These are phyloP conservation scores for Cebus imitator DNA, from an alignment of 2,113 vertebrate genomes.

Conservation along the genomic window DNA sequence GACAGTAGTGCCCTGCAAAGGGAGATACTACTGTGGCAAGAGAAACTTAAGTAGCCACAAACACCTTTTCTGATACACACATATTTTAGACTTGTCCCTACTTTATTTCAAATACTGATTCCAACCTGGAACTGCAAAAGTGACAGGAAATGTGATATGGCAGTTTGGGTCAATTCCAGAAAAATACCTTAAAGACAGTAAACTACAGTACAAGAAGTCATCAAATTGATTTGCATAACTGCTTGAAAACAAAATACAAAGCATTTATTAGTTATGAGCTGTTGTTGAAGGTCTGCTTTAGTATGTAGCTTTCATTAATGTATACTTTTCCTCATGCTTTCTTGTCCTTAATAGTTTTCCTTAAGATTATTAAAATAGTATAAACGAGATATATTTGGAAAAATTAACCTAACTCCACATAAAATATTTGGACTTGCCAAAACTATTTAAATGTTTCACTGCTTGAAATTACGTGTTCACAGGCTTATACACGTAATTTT, in stretches of 20 bases:
- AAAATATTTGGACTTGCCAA: not conserved
- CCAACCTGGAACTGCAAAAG: not conserved
- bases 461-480: not conserved
- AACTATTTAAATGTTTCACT: not conserved
- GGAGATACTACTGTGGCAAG: not conserved
- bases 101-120: constrained; percentile 7
- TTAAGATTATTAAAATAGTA: constrained; percentile 9
- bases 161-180: not conserved
- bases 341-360: not conserved
- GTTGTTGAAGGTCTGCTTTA: not conserved
- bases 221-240: not conserved
- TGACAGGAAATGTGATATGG: not conserved
- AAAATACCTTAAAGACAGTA: not conserved
- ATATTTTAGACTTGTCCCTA: not conserved
- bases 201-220: not conserved
- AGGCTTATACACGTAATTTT: not conserved
- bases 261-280: not conserved
- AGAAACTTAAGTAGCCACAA: not conserved
- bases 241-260: not conserved
- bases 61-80: not conserved
- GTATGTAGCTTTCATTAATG: not conserved
- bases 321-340: not conserved
- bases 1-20: not conserved
- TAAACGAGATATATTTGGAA: not conserved
- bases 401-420: not conserved